Evolutionary conservation across 2,888 invertebrate species (phyloP), one percentile per base, ranked within the genome.

Genomic region (Lithophane socia): DNA sequence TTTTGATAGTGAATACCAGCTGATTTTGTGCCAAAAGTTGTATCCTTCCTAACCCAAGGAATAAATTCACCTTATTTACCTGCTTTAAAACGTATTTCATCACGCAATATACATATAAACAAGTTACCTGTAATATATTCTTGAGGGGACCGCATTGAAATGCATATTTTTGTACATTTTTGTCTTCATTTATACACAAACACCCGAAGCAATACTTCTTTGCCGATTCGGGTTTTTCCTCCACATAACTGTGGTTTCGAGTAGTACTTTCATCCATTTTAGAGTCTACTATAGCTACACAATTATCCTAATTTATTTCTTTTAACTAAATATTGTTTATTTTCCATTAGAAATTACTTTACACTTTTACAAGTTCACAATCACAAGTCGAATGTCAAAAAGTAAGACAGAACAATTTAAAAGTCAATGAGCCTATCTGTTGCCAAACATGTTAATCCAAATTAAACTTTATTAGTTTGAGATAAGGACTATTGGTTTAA

Each of bases 121-220:
- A 61, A 4, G 18, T 84, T 92, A 95, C 95, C 94, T 93, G 93
- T 65, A 95, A 91, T 80, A 93, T 80, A n/a, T 90, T 82, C 84
- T 91, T 93, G 18, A 95, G 82, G 47, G 90, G 79, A n/a, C 89
- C 91, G 81, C 89, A 91, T 80, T 89, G 86, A 56, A 95, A 82
- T 66, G 86, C 80, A 79, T 91, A 92, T 29, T 84, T 81, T n/a
- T 90, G 84, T 69, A 94, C 73, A 72, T 80, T 71, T 64, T 78
- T 87, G 56, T 92, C 92, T 44, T 90, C 88, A n/a, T 80, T 87
- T 52, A 68, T 80, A 77, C 86, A 82, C 56, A 95, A 88, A 89
- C 95, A 95, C 1, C 93, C 92, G 29, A 92, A 86, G 85, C 95
- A 95, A 85, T 86, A 91, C n/a, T 74, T 78, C 47, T 77, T 77